Base-by-base conservation (phyloP, 2,888 invertebrate genomes). In the Drosophila infuscata region DNA sequence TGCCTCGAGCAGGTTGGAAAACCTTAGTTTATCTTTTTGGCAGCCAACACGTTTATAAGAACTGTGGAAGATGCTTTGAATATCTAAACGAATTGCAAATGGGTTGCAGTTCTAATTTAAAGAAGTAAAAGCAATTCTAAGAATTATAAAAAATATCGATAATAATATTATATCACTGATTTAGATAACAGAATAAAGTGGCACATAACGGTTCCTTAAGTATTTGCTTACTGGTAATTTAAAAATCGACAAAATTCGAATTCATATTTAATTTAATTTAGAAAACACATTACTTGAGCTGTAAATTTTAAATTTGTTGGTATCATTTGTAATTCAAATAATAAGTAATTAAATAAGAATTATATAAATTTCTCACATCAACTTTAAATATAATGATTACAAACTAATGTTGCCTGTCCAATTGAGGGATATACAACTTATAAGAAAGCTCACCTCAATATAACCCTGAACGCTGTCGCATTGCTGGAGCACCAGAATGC, bases 401-500 rank as follows among this genome's bases (percentile, higher is more conserved):
- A 15, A 25, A 0, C n/a, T n/a, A 9, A 5, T 41, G 9, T 41
- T n/a, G 9, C n/a, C n/a, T 2, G 2, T 9, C 25, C 7, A 25
- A 2, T 25, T 15, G 15, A 2, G 8, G 2, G 15, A 25, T 8
- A 4, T 46, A 4, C 8, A 7, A 15, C 11, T 11, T 5, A 11
- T 20, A 5, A 11, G 46, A 25, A n/a, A 33, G 8, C 93, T 92
- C 74, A 93, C 93, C 93, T 93, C 93, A 79, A 93, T 93, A 76
- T 93, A 93, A 65, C 92, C 93, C 81, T 93, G 93, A 29, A 93
- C 91, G 74, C 92, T 93, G 78, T 93, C 93, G 70, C 93, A 93
- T 68, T 93, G 93, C 81, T 93, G 93, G 64, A 93, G 75, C 57
- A 93, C 92, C 57, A 93, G 75, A 46, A 93, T 89, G 9, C 92